Base-by-base conservation (phyloP, 2,113 vertebrate genomes). In the Donacobius atricapilla region DNA sequence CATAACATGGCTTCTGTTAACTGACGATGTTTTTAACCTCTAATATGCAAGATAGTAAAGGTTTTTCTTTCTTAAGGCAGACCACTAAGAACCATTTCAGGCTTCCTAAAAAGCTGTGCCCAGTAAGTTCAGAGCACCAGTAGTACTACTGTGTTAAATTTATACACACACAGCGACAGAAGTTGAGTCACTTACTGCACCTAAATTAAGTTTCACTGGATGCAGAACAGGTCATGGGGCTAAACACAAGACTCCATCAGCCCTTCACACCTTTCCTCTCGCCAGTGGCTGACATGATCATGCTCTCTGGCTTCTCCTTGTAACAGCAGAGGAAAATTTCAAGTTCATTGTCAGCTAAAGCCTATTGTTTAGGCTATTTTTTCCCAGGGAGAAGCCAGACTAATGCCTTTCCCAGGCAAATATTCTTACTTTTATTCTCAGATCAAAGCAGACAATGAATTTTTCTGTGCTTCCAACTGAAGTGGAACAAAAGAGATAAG, bases 91-190 rank as follows among this genome's bases (percentile, higher is more conserved):
- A 56, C 7, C 7, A 71, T 18, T 86, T 56, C 71, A 75, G 60
- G 39, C 39, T 44, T 71, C 11, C 37, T 14, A 58, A 71, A 72
- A 83, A 69, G 40, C 13, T 64, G 45, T 31, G 17, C 13, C 30
- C 24, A 77, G 3, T 33, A 82, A 75, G 8, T 45, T 86, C 18
- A 13, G 39, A 83, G 45, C 50, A 68, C 8, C 25, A 42, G 15
- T 1, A 85, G 15, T 12, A 68, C 13, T 39, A 57, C n/a, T 44
- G 57, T 11, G 10, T 9, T 45, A 51, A 37, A 63, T 42, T n/a
- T 33, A 58, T 22, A 68, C 0, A 5, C 7, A n/a, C 4, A 40
- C 0, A 0, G 24, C 6, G 9, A 50, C 58, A 83, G 37, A 69
- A 61, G 17, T 2, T 6, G 21, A 72, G 37, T 40, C 72, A 83